Evolutionary conservation across 2,113 vertebrate species (phyloP).

Genomic region (Delphinapterus leucas): DNA sequence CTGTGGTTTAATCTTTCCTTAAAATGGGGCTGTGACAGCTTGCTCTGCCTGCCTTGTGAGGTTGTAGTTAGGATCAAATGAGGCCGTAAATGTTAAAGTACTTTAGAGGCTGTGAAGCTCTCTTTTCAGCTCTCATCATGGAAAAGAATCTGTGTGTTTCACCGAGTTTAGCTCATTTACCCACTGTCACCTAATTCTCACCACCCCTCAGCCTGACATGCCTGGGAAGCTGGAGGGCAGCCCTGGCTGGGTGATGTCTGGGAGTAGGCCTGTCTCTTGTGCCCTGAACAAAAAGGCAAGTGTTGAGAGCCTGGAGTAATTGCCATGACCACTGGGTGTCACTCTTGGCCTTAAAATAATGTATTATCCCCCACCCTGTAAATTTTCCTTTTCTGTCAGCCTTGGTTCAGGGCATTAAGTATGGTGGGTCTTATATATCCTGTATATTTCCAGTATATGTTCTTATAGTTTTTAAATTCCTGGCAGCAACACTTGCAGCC

Average conservation of each 20-base stretch:
- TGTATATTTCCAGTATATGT: not conserved
- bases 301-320: not conserved
- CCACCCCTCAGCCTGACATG: not conserved
- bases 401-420: not conserved
- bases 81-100: not conserved
- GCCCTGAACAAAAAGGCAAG: not conserved
- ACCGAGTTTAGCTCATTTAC: not conserved
- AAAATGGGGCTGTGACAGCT: not conserved
- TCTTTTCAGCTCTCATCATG: not conserved
- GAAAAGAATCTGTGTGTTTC: not conserved
- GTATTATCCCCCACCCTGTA: not conserved
- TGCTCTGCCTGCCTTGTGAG: not conserved
- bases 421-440: not conserved
- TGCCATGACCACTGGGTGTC: slow-evolving; percentile 48
- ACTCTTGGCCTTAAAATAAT: slow-evolving; percentile 49
- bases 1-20: not conserved
- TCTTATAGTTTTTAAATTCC: not conserved
- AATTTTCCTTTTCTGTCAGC: not conserved
- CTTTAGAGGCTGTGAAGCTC: not conserved
- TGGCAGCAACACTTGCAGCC: not conserved
- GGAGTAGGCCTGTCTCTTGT: not conserved
- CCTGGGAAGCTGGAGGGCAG: not conserved
- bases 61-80: not conserved
- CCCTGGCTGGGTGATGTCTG: not conserved
- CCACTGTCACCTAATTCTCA: not conserved